phyloP scores from a whole-genome alignment of 2,888 invertebrate genomes.

The Perithous albicinctus region DNA sequence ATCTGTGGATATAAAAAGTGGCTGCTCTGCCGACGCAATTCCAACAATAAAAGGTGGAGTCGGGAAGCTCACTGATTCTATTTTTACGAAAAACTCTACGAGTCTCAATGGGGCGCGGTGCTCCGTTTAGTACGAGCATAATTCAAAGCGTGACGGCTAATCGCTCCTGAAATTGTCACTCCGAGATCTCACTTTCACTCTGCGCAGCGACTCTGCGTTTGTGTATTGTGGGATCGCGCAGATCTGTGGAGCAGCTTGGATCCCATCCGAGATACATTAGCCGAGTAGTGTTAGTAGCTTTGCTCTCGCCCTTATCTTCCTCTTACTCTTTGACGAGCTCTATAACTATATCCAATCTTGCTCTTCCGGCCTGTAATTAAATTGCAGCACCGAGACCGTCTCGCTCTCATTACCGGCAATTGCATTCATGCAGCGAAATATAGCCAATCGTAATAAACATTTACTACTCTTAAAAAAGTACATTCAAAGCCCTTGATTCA shows the following conservation, averaged over 20 bases:
- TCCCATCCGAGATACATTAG: conserved; percentile 80
- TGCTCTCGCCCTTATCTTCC: conserved; percentile 26
- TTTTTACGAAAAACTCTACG: conserved; percentile 80
- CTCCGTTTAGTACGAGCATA: conserved; percentile 82
- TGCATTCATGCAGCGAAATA: conserved; percentile 42
- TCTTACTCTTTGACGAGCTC: conserved; percentile 14
- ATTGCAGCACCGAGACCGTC: conserved; percentile 78
- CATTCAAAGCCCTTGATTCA: neutral
- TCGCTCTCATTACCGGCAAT: conserved; percentile 54
- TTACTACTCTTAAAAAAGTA: neutral
- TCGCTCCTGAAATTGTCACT: conserved; percentile 84
- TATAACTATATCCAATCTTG: conserved; percentile 73
- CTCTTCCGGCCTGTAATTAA: conserved; percentile 78
- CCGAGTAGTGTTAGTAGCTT: conserved; percentile 71
- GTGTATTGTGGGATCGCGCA: conserved; percentile 35
- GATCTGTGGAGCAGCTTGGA: conserved; percentile 57
- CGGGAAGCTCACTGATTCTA: conserved; percentile 71
- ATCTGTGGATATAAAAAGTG: neutral
- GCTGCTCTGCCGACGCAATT: conserved; percentile 2
- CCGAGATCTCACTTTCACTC: conserved; percentile 79
- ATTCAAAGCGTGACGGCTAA: conserved; percentile 84
- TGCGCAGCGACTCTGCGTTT: conserved; percentile 21
- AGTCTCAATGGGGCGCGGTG: conserved; percentile 79
- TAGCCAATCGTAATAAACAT: neutral
- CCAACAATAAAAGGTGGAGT: conserved; percentile 35